Evolutionary conservation across 2,888 invertebrate species (phyloP).

Genomic region (Diplazon laetatorius): DNA sequence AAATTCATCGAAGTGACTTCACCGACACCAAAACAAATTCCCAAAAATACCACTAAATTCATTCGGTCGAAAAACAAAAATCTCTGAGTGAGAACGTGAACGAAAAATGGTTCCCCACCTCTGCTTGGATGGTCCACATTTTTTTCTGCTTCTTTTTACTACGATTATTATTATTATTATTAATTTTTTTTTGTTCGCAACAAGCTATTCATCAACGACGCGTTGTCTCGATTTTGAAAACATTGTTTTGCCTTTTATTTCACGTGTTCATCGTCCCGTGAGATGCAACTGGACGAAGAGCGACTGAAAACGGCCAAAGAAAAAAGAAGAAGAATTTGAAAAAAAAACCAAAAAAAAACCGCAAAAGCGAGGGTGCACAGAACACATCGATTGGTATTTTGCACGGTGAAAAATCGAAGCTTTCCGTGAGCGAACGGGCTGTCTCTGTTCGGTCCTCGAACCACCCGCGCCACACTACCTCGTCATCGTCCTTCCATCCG

Average conservation of each 20-base stretch:
- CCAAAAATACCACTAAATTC: too few species aligned
- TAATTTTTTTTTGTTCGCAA: neutral
- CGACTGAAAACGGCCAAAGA: too few species aligned
- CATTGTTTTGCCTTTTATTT: neutral
- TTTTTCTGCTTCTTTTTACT: too few species aligned
- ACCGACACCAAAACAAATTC: too few species aligned
- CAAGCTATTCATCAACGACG: neutral
- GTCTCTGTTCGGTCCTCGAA: neutral
- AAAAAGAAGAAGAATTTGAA: neutral
- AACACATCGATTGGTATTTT: slow-evolving; percentile 75
- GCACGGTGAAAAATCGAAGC: slow-evolving; percentile 64
- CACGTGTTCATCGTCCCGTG: too few species aligned
- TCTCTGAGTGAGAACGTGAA: too few species aligned
- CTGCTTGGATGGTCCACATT: too few species aligned
- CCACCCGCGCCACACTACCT: neutral
- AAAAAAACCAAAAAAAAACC: slow-evolving; percentile 7
- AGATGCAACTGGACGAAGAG: neutral
- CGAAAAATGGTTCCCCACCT: too few species aligned
- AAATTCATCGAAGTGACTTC: too few species aligned
- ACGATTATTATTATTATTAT: too few species aligned
- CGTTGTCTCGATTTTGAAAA: neutral
- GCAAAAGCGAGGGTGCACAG: neutral
- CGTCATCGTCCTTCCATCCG: slow-evolving; percentile 26
- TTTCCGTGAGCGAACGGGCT: slow-evolving; percentile 62
- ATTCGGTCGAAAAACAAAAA: too few species aligned